Evolutionary conservation across 92 coral and sea anemone species (phyloP).

Genomic region (Montipora capitata): DNA sequence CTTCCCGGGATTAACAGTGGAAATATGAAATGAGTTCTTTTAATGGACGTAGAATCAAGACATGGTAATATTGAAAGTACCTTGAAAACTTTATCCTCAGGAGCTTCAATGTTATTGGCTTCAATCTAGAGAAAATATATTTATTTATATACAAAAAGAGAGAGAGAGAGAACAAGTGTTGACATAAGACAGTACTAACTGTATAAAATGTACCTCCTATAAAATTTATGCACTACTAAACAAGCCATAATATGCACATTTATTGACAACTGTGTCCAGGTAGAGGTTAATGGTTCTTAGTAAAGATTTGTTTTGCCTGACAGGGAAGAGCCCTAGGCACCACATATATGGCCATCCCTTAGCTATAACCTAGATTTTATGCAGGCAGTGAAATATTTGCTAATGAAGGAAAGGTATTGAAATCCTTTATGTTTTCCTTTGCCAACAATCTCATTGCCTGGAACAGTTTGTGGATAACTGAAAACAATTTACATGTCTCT

Average conservation of each 20-base stretch:
- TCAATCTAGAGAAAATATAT: conserved; percentile 1
- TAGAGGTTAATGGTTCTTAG: not conserved
- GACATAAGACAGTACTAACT: conserved; percentile 1
- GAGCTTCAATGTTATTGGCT: not conserved
- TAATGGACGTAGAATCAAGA: not conserved
- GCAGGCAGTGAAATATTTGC: not conserved
- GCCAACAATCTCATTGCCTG: not conserved
- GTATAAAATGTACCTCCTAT: conserved; percentile 2
- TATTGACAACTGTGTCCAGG: not conserved
- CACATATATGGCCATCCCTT: not conserved
- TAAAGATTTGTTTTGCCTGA: not conserved
- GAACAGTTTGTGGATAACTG: not conserved
- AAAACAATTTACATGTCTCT: conserved; percentile 43
- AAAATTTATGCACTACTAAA: not conserved
- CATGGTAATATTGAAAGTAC: not conserved
- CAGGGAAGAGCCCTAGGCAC: not conserved
- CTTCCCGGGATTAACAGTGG: not conserved
- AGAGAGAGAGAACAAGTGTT: not conserved
- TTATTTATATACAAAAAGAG: not conserved
- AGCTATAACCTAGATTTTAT: conserved; percentile 1
- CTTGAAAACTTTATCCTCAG: not conserved
- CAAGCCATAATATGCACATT: conserved; percentile 2
- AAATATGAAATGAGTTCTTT: not conserved
- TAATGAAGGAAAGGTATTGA: not conserved
- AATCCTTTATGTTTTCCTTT: not conserved